These are phyloP conservation scores for Epinephelus malabaricus DNA, from an alignment of 2,797 vertebrate genomes.

Conservation along the genomic window DNA sequence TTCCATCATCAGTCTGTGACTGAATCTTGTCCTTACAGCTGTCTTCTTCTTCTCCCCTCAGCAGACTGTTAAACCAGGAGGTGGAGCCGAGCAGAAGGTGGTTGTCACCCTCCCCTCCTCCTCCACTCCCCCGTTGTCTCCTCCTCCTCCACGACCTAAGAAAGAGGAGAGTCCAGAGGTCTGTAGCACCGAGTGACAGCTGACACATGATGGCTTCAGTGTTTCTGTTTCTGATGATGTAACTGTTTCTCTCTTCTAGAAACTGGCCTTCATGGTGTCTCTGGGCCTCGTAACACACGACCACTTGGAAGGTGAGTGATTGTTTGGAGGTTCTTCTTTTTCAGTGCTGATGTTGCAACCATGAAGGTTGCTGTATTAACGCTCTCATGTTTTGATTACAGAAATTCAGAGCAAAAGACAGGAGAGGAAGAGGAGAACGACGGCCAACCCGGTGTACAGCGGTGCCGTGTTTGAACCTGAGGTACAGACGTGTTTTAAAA, in stretches of 20 bases:
- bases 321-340: no score
- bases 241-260: conserved; percentile 80
- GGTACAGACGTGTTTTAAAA: conserved; percentile 32
- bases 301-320: conserved; percentile 94
- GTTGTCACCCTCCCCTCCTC: conserved; percentile 84
- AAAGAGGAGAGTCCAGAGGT: conserved; percentile 98
- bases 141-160: conserved; percentile 89
- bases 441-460: conserved; percentile 98
- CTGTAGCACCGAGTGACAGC: neutral
- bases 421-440: conserved; percentile 98
- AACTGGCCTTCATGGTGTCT: conserved; percentile 99
- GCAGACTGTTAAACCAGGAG: conserved; percentile 93
- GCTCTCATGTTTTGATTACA: conserved; percentile 73
- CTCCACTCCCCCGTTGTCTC: conserved; percentile 87
- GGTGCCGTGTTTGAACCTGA: conserved; percentile 97
- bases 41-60: conserved; percentile 40
- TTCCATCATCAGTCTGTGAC: no score
- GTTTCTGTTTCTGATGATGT: no score
- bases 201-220: neutral
- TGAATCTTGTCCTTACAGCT: neutral
- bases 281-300: conserved; percentile 97
- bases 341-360: neutral
- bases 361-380: neutral
- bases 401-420: conserved; percentile 99
- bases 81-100: conserved; percentile 90